phyloP scores from a whole-genome alignment of 2,113 vertebrate genomes.

The Clarias batrachus region DNA sequence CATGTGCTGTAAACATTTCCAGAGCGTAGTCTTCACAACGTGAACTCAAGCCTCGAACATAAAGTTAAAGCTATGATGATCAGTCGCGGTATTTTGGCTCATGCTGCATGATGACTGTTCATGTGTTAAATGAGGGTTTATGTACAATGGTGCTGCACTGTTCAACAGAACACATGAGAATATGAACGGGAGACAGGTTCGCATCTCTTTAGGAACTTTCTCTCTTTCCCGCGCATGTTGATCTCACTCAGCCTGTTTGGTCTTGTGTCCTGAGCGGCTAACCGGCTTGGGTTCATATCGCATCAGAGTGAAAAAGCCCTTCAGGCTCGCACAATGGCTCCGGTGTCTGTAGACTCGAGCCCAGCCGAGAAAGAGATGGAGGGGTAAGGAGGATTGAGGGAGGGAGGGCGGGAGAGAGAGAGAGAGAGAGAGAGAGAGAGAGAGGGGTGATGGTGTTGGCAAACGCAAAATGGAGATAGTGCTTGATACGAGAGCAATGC shows the following conservation, averaged over 20 bases:
- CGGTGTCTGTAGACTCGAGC: constrained; percentile 61
- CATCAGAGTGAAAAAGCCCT: constrained; percentile 61
- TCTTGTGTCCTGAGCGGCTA: constrained; percentile 65
- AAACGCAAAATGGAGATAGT: constrained; percentile 69
- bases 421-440: constrained; percentile 27
- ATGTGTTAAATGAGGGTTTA: not conserved
- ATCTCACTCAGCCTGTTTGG: constrained; percentile 61
- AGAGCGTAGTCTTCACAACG: not conserved
- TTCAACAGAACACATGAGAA: not conserved
- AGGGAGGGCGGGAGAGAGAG: not conserved
- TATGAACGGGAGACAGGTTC: not conserved
- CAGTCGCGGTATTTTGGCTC: not conserved
- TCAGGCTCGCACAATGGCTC: constrained; percentile 70
- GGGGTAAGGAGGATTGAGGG: constrained; percentile 37
- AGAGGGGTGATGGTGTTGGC: constrained; percentile 52
- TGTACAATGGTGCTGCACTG: not conserved
- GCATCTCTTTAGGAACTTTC: constrained; percentile 36
- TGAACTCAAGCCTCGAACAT: not conserved
- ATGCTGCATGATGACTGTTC: not conserved
- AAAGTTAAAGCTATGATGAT: not conserved
- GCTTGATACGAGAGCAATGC: constrained; percentile 68
- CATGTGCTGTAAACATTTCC: not conserved
- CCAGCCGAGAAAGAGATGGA: constrained; percentile 43
- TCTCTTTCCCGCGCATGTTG: constrained; percentile 28
- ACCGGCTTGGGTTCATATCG: constrained; percentile 63